Evolutionary conservation across 23 tunicate species (phyloP), one percentile per base, ranked within the genome.

Genomic region (Ciona savignyi): DNA sequence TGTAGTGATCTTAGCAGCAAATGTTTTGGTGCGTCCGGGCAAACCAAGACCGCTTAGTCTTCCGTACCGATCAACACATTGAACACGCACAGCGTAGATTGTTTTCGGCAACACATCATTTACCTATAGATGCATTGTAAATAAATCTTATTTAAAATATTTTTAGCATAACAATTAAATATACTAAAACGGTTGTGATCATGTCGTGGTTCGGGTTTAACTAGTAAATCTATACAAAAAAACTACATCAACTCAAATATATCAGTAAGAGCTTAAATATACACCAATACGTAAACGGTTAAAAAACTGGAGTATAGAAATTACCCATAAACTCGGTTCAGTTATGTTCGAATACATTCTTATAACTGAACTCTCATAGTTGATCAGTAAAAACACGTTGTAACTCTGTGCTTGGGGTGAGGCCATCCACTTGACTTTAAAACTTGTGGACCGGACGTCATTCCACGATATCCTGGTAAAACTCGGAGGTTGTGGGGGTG

Each of bases 11-110:
- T 76, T 61, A 26, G 67, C 70, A 60, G 80, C 71, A 51, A 49
- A 70, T 24, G 88, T 83, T 69, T 76, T 25, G 3, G 81, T 75
- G 2, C 88, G 74, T 1, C 74, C 81, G 1, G 88, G 88, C 21
- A 22, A 9, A 0, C 88, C 88, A 1, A 51, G 70, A 21, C 25
- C 27, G 25, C 88, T 80, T 20, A 61, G 51, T 20, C 24, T 22
- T 1, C 88, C 75, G 20, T 32, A 32, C 0, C 25, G 20, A 1
- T 65, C 69, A 28, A 83, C 88, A 21, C 74, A 80, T 51, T 70
- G 62, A 3, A 83, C 81, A 30, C 64, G 81, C 20, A 83, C 80
- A 22, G 75, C 81, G 63, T 83, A 83, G 27, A 83, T 35, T 29
- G 67, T 76, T 42, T 23, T 19, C 6, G 70, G 67, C 15, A 20